Evolutionary conservation across 2,888 invertebrate species (phyloP), one percentile per base, ranked within the genome.

Genomic region (Crioceris asparagi): DNA sequence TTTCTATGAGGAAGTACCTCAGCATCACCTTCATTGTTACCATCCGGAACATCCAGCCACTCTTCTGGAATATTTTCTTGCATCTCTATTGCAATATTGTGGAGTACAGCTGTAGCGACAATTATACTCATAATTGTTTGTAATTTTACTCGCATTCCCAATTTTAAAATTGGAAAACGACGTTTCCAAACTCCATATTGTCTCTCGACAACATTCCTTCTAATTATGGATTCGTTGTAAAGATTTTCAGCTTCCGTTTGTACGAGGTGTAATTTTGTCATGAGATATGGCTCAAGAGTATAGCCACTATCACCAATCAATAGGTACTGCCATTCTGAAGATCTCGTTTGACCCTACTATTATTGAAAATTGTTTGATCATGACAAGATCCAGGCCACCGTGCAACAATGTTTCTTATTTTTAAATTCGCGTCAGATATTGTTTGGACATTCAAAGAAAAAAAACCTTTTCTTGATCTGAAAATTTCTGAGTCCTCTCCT

Each of bases 271-370:
- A 49, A 29, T 4, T 43, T 38, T 38, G 45, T 46, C 11, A 53
- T 23, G 6, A 51, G 41, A 41, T 54, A 55, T 17, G 40, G 36
- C 39, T 44, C 43, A 14, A 52, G 18, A 7, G 49, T 40, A 42
- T 54, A 55, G 11, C 51, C 51, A 46, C 47, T 46, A 34, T 53
- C 52, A 10, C 51, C 53, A 8, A 48, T 21, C 25, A 50, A 33
- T 14, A 48, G 26, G 27, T 36, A 18, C 34, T 46, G n/a, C n/a
- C n/a, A n/a, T n/a, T n/a, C n/a, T n/a, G n/a, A n/a, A n/a, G n/a
- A n/a, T n/a, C n/a, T n/a, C n/a, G n/a, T n/a, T n/a, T n/a, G n/a
- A n/a, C n/a, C n/a, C n/a, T n/a, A n/a, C n/a, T n/a, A 18, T 18
- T 16, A 3, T 6, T 11, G 12, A 32, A 32, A 10, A 32, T 19